Evolutionary conservation across 2,888 invertebrate species (phyloP).

Genomic region (Neria commutata): DNA sequence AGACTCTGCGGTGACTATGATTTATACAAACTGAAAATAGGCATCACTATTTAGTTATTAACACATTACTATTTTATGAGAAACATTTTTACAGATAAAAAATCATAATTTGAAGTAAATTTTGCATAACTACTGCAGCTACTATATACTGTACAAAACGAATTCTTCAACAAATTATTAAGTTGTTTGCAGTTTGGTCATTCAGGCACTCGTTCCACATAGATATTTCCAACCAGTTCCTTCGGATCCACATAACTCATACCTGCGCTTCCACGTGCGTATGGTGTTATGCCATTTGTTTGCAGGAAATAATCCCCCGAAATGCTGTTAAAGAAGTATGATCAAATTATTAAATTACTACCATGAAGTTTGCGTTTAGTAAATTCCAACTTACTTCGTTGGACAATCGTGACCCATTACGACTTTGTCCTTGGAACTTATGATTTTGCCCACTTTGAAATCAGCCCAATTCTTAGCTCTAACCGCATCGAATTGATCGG

Average conservation of each 20-base stretch:
- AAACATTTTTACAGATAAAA: too few species aligned
- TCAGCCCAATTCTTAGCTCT: slow-evolving; percentile 66
- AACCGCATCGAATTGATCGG: slow-evolving; percentile 65
- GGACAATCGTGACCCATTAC: slow-evolving; percentile 59
- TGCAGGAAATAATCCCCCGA: slow-evolving; percentile 58
- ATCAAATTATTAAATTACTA: neutral
- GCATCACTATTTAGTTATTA: too few species aligned
- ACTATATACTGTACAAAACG: too few species aligned
- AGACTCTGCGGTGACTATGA: too few species aligned
- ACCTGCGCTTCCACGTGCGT: slow-evolving; percentile 52
- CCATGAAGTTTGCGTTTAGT: neutral
- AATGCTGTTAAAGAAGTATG: slow-evolving; percentile 37
- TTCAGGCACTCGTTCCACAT: slow-evolving; percentile 30
- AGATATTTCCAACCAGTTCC: slow-evolving; percentile 41
- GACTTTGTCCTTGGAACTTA: slow-evolving; percentile 35
- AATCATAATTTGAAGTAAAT: too few species aligned
- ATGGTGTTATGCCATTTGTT: slow-evolving; percentile 58
- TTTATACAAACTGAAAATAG: too few species aligned
- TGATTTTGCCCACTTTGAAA: slow-evolving; percentile 61
- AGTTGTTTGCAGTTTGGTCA: neutral
- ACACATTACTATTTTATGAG: too few species aligned
- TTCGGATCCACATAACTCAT: slow-evolving; percentile 48
- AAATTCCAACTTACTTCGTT: slow-evolving; percentile 41
- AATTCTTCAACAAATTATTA: neutral
- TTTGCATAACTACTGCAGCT: too few species aligned